Evolutionary conservation across 1,140 invertebrate genomes (phyloP).

Genomic region (Phymastichus coffea): DNA sequence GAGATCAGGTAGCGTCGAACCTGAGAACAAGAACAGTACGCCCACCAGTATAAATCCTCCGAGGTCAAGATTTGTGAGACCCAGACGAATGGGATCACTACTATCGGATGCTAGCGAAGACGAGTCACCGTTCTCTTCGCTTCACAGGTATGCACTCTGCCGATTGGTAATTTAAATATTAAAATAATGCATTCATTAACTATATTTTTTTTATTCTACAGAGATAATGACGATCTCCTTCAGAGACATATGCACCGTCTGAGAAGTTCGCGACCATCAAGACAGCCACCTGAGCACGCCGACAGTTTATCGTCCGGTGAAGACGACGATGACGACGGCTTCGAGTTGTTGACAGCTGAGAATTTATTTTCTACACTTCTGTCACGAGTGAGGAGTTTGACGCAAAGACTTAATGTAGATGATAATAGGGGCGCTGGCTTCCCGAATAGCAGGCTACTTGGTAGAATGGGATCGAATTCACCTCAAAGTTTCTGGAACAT

Average conservation of each 20-base stretch:
- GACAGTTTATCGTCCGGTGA: constrained; percentile 86
- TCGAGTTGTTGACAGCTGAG: constrained; percentile 86
- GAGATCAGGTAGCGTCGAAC: constrained; percentile 72
- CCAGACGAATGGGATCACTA: constrained; percentile 49
- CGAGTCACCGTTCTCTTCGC: constrained; percentile 61
- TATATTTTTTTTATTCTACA: no score
- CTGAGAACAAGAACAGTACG: constrained; percentile 62
- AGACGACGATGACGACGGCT: constrained; percentile 85
- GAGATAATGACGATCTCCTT: constrained; percentile 51
- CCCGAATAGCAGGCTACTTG: constrained; percentile 58
- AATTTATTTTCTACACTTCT: constrained; percentile 85
- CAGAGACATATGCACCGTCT: constrained; percentile 71
- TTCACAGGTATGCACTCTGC: constrained; percentile 52
- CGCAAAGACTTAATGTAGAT: constrained; percentile 80
- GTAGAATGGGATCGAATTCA: constrained; percentile 47
- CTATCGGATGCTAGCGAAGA: constrained; percentile 69
- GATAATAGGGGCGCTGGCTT: constrained; percentile 63
- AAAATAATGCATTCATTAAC: constrained; percentile 8
- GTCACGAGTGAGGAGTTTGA: constrained; percentile 80
- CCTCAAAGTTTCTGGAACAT: constrained; percentile 47
- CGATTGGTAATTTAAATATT: neutral
- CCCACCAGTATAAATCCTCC: constrained; percentile 44
- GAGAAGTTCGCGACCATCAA: constrained; percentile 71
- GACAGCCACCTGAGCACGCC: constrained; percentile 67
- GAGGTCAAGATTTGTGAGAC: constrained; percentile 50